These are phyloP conservation scores for Leuctra nigra DNA, from an alignment of 2,888 invertebrate species.

Conservation along the genomic window DNA sequence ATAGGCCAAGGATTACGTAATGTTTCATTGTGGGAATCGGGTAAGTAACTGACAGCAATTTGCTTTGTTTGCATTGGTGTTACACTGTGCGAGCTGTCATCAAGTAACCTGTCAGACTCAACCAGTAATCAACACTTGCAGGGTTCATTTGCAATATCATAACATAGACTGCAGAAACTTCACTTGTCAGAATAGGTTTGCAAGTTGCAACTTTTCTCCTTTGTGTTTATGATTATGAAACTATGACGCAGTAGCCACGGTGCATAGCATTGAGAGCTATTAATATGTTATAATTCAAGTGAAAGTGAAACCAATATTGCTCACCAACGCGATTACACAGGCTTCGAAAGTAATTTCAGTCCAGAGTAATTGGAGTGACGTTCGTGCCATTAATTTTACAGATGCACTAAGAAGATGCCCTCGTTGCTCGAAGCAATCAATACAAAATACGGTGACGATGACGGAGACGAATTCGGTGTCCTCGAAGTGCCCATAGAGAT, in stretches of 20 bases:
- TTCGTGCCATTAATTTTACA: constrained; percentile 19
- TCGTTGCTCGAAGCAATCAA: constrained; percentile 85
- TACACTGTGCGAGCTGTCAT: neutral
- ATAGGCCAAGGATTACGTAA: neutral
- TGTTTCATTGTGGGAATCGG: neutral
- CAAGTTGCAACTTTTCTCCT: too few species aligned
- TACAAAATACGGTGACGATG: constrained; percentile 62
- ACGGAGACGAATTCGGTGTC: constrained; percentile 30
- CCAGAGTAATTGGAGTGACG: neutral
- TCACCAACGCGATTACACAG: neutral
- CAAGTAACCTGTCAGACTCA: too few species aligned
- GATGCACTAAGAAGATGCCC: constrained; percentile 55
- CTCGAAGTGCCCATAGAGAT: constrained; percentile 62
- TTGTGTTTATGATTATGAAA: too few species aligned
- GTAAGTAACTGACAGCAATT: neutral
- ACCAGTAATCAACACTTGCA: too few species aligned
- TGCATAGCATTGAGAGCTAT: neutral
- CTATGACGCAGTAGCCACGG: too few species aligned
- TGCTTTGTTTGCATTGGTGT: neutral
- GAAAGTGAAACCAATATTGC: constrained; percentile 13
- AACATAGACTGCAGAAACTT: neutral
- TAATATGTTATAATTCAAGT: neutral
- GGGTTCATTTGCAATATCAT: neutral
- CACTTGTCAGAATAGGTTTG: too few species aligned
- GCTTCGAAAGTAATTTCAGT: neutral